Evolutionary conservation across 92 coral and sea anemone genomes (phyloP).

Genomic region (Paragorgia papillata): DNA sequence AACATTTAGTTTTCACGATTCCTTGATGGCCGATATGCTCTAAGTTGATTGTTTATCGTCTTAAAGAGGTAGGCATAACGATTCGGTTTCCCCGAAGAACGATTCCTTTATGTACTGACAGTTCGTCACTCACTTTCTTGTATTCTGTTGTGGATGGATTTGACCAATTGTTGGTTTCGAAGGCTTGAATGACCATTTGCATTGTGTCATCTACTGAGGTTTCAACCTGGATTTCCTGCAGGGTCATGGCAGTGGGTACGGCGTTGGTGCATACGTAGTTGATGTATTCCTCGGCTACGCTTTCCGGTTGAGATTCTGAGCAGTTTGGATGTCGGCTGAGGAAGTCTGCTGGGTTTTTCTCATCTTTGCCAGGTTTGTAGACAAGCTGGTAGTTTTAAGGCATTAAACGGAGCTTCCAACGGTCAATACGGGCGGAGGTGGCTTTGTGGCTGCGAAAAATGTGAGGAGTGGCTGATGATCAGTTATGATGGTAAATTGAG

Average conservation of each 20-base stretch:
- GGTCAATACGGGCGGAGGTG: slow-evolving; percentile 28
- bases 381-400: slow-evolving; percentile 26
- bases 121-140: slow-evolving; percentile 53
- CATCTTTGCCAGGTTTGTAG: slow-evolving; percentile 32
- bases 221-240: slow-evolving; percentile 55
- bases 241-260: slow-evolving; percentile 55
- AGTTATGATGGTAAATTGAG: slow-evolving; percentile 58
- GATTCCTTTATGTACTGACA: slow-evolving; percentile 34
- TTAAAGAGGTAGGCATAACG: slow-evolving; percentile 2
- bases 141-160: slow-evolving; percentile 42
- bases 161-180: slow-evolving; percentile 52
- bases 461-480: slow-evolving; percentile 71
- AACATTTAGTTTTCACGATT: too few relatives aligned
- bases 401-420: slow-evolving; percentile 23
- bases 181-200: slow-evolving; percentile 41
- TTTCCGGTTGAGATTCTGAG: background rate
- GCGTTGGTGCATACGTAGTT: slow-evolving; percentile 50
- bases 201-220: slow-evolving; percentile 46
- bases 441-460: slow-evolving; percentile 38
- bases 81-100: slow-evolving; percentile 19
- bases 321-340: slow-evolving; percentile 29
- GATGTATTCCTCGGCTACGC: slow-evolving; percentile 56
- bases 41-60: background rate
- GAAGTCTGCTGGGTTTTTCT: slow-evolving; percentile 41
- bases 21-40: slow-evolving; percentile 53